A percentile compares a stretch with the other conserved stretches of the same genome.
Evolutionary conservation across 2,113 vertebrate species (phyloP).

Genomic region (Tachysurus vachellii): DNA sequence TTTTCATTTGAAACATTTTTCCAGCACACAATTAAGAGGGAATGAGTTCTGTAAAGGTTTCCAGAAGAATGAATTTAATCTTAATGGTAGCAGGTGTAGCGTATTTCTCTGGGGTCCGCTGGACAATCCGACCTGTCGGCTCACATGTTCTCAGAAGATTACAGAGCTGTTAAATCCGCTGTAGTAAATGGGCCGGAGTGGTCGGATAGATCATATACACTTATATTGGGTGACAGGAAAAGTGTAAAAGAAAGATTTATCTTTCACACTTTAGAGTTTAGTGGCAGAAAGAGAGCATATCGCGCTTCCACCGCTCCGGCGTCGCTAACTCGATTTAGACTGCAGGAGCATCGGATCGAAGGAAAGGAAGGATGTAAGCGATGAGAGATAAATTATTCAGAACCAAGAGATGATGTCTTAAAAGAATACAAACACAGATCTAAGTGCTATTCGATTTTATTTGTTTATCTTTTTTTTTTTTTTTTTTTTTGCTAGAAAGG

Average conservation of each 20-base stretch:
- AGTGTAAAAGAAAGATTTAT: slow-evolving; percentile 13
- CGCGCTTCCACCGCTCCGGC: background rate
- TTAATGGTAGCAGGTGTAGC: background rate
- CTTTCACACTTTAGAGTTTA: slow-evolving; percentile 4
- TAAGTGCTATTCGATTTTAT: background rate
- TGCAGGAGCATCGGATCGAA: background rate
- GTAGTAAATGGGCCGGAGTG: slow-evolving; percentile 7
- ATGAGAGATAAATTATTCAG: background rate
- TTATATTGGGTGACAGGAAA: slow-evolving; percentile 16
- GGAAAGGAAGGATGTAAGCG: background rate
- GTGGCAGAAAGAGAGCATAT: background rate
- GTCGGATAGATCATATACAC: slow-evolving; percentile 9
- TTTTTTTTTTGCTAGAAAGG: background rate
- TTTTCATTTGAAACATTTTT: background rate
- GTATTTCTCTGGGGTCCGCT: background rate
- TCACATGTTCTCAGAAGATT: slow-evolving; percentile 16
- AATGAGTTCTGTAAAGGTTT: background rate
- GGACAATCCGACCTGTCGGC: background rate
- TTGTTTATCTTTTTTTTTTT: background rate
- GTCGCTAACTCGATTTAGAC: background rate
- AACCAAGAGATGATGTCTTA: background rate
- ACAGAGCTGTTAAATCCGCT: background rate
- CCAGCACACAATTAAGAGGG: background rate
- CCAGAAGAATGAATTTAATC: background rate
- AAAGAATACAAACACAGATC: background rate